A percentile compares a stretch with the other conserved stretches of the same genome.
phyloP scores from a whole-genome alignment of 2,888 invertebrate genomes.

The Cephus spinipes region DNA sequence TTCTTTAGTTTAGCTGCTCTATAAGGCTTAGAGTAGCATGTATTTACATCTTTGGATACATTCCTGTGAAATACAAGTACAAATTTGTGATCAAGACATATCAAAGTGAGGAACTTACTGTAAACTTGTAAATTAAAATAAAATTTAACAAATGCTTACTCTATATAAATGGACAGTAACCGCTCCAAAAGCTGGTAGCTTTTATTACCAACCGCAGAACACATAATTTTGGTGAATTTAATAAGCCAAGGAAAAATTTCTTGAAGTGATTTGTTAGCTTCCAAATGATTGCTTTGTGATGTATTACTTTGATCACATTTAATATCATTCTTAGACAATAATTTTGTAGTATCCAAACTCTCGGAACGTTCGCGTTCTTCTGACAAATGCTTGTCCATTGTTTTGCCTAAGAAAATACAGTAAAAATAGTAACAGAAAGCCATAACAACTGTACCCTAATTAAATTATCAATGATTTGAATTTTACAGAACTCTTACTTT shows the following conservation, averaged over 20 bases:
- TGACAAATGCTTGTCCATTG: background rate
- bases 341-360: background rate
- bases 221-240: conserved; percentile 43
- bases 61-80: conserved; percentile 44
- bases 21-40: conserved; percentile 45
- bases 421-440: background rate
- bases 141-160: conserved; percentile 35
- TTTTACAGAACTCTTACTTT: background rate
- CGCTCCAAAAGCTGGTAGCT: conserved; percentile 41
- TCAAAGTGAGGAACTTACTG: background rate
- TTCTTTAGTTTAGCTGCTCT: conserved; percentile 56
- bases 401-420: background rate
- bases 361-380: background rate
- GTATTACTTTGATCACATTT: background rate
- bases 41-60: conserved; percentile 49
- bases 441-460: background rate
- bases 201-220: conserved; percentile 42
- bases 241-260: conserved; percentile 46
- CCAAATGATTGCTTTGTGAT: background rate
- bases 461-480: background rate
- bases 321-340: background rate
- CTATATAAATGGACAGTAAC: conserved; percentile 45
- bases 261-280: conserved; percentile 25
- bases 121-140: background rate
- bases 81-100: background rate